Evolutionary conservation across 2,113 vertebrate genomes (phyloP).

Genomic region (Oncorhynchus keta): DNA sequence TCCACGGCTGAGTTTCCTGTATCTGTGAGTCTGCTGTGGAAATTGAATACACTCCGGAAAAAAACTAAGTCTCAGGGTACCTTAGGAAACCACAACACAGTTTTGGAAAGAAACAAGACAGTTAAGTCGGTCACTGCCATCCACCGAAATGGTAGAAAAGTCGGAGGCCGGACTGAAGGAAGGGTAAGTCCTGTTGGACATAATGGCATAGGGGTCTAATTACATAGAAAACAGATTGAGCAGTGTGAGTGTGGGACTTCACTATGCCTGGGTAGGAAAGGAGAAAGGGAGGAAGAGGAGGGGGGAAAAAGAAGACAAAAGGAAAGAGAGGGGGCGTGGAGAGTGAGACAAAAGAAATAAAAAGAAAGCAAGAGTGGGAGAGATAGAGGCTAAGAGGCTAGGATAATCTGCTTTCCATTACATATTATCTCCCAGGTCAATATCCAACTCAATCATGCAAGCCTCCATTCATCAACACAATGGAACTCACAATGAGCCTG

Average conservation of each 20-base stretch:
- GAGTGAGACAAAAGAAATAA: not conserved
- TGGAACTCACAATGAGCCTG: not conserved
- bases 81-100: not conserved
- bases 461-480: not conserved
- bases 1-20: too few relatives aligned
- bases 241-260: not conserved
- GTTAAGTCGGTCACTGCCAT: not conserved
- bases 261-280: not conserved
- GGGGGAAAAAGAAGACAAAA: not conserved
- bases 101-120: constrained; percentile 1
- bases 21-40: too few relatives aligned
- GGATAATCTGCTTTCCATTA: not conserved
- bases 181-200: constrained; percentile 1
- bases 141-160: not conserved
- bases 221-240: constrained; percentile 2
- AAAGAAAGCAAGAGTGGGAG: not conserved
- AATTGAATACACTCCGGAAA: not conserved
- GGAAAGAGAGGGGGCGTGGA: not conserved
- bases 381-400: not conserved
- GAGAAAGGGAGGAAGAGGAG: not conserved
- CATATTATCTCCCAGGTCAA: not conserved
- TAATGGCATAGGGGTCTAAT: not conserved
- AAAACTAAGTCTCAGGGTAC: not conserved
- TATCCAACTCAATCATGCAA: not conserved
- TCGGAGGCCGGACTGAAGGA: not conserved